Evolutionary conservation across 2,797 vertebrate genomes (phyloP).

Genomic region (Cetoscarus ocellatus): DNA sequence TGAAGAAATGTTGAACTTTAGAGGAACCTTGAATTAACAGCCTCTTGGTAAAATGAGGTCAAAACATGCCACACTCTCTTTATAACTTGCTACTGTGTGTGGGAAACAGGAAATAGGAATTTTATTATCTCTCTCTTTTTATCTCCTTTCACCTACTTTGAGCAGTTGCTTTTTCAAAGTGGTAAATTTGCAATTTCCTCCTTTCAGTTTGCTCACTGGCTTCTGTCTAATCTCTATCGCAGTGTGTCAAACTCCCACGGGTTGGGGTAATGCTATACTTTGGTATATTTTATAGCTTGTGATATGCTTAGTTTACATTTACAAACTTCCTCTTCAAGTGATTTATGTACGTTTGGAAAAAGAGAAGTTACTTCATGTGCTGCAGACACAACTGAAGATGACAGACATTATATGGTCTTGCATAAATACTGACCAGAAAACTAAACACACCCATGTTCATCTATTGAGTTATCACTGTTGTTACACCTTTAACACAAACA

Average conservation of each 20-base stretch:
- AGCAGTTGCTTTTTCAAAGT: neutral
- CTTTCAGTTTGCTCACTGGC: neutral
- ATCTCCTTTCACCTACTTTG: neutral
- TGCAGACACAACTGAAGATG: neutral
- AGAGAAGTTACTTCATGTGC: neutral
- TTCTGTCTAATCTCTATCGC: constrained; percentile 1
- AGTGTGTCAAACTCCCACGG: neutral
- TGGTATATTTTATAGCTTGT: neutral
- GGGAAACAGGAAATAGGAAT: neutral
- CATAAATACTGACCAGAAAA: neutral
- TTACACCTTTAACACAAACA: neutral
- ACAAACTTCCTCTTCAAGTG: neutral
- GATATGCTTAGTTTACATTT: constrained; percentile 11
- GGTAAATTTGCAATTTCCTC: neutral
- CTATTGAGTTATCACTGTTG: constrained; percentile 8
- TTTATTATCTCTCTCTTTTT: neutral
- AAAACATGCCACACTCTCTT: neutral
- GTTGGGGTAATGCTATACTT: neutral
- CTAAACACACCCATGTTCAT: constrained; percentile 7
- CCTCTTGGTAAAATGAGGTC: neutral
- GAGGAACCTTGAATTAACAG: neutral
- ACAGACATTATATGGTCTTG: neutral
- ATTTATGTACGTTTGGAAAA: neutral
- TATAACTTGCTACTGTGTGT: neutral
- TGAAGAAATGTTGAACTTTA: constrained; percentile 18